phyloP scores from a whole-genome alignment of 2,797 vertebrate genomes.

The Lacerta bilineata region DNA sequence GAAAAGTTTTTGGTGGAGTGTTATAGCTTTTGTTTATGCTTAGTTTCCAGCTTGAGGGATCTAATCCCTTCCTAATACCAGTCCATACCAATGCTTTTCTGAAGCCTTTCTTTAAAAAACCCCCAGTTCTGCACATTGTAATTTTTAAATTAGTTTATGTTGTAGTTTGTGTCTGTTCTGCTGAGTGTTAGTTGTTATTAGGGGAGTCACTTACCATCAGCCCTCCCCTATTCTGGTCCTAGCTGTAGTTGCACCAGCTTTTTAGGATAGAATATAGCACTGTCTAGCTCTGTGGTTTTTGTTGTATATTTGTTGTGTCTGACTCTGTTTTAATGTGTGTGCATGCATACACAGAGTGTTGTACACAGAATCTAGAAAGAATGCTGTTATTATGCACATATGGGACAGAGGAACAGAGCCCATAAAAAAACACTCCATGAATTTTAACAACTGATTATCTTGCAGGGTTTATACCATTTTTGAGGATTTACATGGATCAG shows the following conservation, averaged over 20 bases:
- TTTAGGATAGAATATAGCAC: not conserved
- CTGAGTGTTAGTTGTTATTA: not conserved
- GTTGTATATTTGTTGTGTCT: not conserved
- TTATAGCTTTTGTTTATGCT: not conserved
- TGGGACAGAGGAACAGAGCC: not conserved
- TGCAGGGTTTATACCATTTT: conserved; percentile 83
- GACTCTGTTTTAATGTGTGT: not conserved
- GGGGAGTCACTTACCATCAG: not conserved
- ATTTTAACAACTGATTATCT: conserved; percentile 37
- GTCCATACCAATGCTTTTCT: not conserved
- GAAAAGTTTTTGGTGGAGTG: not conserved
- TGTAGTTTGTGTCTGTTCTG: not conserved
- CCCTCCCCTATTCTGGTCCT: not conserved
- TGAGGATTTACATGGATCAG: conserved; percentile 82
- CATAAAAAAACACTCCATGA: fast-evolving
- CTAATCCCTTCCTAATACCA: not conserved
- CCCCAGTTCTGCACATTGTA: not conserved
- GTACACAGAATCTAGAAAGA: not conserved
- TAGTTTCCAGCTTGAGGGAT: not conserved
- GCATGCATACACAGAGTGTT: too few relatives aligned
- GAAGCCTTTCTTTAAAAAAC: not conserved
- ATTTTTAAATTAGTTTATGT: not conserved
- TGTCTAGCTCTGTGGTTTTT: not conserved
- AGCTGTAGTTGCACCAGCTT: not conserved
- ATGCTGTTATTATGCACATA: fast-evolving